phyloP scores from a whole-genome alignment of 2,113 vertebrate species.

The Forbesichthys papilliferus region DNA sequence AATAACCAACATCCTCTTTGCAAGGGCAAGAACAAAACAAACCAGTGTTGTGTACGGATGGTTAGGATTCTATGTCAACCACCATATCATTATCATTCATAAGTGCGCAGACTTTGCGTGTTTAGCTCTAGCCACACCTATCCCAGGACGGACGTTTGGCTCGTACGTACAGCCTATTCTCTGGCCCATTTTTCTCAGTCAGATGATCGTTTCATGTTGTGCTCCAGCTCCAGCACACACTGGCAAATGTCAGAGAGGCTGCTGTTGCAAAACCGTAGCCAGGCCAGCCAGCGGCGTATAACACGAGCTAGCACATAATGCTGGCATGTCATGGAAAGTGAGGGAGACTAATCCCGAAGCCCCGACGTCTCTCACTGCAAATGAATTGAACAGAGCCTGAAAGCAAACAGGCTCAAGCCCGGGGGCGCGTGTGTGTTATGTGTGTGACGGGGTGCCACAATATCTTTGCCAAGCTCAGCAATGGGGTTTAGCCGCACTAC shows the following conservation, averaged over 20 bases:
- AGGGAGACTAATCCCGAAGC: slow-evolving; percentile 9
- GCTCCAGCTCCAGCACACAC: slow-evolving; percentile 13
- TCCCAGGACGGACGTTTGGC: background rate
- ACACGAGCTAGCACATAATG: slow-evolving; percentile 24
- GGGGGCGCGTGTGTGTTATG: background rate
- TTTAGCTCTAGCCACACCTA: slow-evolving; percentile 23
- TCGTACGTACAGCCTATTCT: background rate
- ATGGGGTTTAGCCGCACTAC: slow-evolving; percentile 3
- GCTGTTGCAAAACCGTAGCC: slow-evolving; percentile 13
- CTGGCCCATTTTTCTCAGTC: background rate
- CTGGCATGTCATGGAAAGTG: slow-evolving; percentile 36
- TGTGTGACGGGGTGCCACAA: background rate
- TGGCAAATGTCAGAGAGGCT: slow-evolving; percentile 18
- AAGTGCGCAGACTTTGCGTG: slow-evolving; percentile 16
- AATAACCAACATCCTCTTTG: slow-evolving; percentile 54
- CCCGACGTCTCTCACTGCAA: slow-evolving; percentile 19
- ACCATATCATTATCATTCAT: slow-evolving; percentile 48
- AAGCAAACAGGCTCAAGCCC: slow-evolving; percentile 30
- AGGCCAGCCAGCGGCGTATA: slow-evolving; percentile 8
- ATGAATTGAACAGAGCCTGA: slow-evolving; percentile 32
- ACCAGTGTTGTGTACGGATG: slow-evolving; percentile 54
- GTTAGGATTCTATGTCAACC: slow-evolving; percentile 55
- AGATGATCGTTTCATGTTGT: background rate
- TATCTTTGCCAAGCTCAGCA: slow-evolving; percentile 23
- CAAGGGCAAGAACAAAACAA: slow-evolving; percentile 31